These are phyloP conservation scores for Caenorhabditis sp. DNA, from an alignment of 2,888 invertebrate species.

Conservation along the genomic window DNA sequence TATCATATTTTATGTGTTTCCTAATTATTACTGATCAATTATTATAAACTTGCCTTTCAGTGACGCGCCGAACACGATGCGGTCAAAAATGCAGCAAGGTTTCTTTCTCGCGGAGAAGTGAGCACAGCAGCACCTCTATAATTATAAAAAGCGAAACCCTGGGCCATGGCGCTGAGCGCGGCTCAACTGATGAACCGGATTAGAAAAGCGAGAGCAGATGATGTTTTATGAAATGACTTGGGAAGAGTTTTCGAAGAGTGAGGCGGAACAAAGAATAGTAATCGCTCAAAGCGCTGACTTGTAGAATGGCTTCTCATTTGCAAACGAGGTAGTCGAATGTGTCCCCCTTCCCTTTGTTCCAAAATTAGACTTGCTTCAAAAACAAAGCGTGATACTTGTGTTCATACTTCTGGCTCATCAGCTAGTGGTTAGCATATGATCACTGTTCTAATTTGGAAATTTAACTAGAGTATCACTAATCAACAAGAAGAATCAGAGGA, in stretches of 20 bases:
- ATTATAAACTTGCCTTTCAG: too few species aligned
- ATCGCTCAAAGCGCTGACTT: background rate
- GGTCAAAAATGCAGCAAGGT: background rate
- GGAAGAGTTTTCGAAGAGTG: constrained; percentile 10
- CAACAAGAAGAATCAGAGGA: background rate
- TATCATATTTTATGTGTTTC: too few species aligned
- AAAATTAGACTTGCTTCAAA: constrained; percentile 6
- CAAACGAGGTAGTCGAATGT: constrained; percentile 10
- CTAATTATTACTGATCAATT: too few species aligned
- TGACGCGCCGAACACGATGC: background rate
- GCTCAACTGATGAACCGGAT: constrained; percentile 34
- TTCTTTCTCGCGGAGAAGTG: background rate
- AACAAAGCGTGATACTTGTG: too few species aligned
- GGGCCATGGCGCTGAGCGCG: constrained; percentile 19
- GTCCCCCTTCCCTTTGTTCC: background rate
- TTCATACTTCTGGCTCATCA: too few species aligned
- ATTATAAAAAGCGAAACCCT: constrained; percentile 28
- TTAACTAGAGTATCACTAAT: background rate
- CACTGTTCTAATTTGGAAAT: background rate
- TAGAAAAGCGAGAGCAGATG: constrained; percentile 27
- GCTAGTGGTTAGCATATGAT: too few species aligned
- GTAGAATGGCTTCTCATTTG: constrained; percentile 18
- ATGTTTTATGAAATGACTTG: constrained; percentile 30
- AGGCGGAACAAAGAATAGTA: constrained; percentile 21
- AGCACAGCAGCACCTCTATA: constrained; percentile 11